These are phyloP conservation scores for Augochlora pura DNA, from an alignment of 1,140 invertebrate species.

Conservation along the genomic window DNA sequence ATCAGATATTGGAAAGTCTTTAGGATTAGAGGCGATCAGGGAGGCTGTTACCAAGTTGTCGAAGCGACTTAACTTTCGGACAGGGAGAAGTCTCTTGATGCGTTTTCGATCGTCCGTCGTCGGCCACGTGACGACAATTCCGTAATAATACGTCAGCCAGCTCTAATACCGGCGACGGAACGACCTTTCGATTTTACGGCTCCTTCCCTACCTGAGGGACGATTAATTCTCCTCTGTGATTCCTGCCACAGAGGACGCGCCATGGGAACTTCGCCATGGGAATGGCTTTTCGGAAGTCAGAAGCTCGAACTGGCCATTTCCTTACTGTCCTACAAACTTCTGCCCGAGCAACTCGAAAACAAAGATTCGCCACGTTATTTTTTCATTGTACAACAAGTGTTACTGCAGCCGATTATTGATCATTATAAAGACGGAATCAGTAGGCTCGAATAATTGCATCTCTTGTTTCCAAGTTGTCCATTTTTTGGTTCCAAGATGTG, in stretches of 20 bases:
- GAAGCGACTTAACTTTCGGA: constrained; percentile 64
- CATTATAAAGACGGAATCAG: too few species aligned
- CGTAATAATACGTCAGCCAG: constrained; percentile 64
- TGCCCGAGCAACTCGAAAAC: too few species aligned
- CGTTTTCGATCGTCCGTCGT: constrained; percentile 64
- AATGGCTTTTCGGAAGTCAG: too few species aligned
- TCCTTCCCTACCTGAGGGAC: constrained; percentile 6
- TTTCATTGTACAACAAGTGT: too few species aligned
- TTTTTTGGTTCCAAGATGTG: too few species aligned
- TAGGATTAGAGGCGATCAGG: constrained; percentile 66
- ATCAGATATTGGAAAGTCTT: constrained; percentile 72
- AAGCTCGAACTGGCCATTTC: too few species aligned
- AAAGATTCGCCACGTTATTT: too few species aligned
- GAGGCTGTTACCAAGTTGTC: constrained; percentile 67
- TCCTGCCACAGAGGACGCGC: background rate
- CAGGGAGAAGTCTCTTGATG: constrained; percentile 58
- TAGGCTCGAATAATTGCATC: too few species aligned
- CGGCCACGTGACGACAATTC: constrained; percentile 64
- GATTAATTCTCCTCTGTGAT: constrained; percentile 52
- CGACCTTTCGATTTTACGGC: constrained; percentile 56
- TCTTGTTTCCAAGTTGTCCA: too few species aligned
- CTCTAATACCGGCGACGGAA: constrained; percentile 39
- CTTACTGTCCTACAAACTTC: too few species aligned
- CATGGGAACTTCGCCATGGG: too few species aligned
- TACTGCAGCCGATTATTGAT: too few species aligned